Conservation (phyloP, 2,888 invertebrate species). For the Leucophenga montana region DNA sequence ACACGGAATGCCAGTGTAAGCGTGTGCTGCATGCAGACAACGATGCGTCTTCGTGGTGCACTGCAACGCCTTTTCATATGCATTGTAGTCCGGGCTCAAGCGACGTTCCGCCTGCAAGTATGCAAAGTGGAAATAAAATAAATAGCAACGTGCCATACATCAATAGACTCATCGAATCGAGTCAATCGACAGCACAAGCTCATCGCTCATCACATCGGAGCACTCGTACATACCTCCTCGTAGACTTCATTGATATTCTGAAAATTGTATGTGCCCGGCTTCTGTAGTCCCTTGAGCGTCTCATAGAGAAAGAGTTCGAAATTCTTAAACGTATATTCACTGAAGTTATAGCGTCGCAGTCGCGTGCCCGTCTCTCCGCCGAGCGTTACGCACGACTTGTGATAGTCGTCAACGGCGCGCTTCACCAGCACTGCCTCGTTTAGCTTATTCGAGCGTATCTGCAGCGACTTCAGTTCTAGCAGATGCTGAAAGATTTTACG, state of each 20-base stretch:
- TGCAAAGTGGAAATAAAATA: constrained; percentile 31
- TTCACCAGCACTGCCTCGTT: constrained; percentile 92
- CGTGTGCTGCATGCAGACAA: constrained; percentile 92
- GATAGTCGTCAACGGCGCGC: constrained; percentile 88
- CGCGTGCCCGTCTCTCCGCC: constrained; percentile 74
- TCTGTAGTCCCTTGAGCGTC: constrained; percentile 85
- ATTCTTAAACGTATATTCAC: constrained; percentile 81
- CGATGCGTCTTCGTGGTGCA: constrained; percentile 91
- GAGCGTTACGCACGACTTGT: constrained; percentile 81
- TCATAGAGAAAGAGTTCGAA: constrained; percentile 93
- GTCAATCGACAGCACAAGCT: constrained; percentile 11
- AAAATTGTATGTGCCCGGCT: constrained; percentile 78
- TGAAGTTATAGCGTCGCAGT: constrained; percentile 78
- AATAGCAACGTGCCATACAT: neutral
- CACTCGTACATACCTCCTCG: constrained; percentile 75
- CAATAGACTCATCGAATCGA: neutral
- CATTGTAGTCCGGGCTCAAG: constrained; percentile 74
- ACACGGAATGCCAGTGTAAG: constrained; percentile 88
- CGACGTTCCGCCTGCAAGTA: constrained; percentile 72
- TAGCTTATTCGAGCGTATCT: constrained; percentile 90
- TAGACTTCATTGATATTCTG: constrained; percentile 79
- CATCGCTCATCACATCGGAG: neutral
- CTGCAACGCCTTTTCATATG: constrained; percentile 81
- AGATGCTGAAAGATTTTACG: constrained; percentile 94
- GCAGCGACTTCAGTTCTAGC: constrained; percentile 90